A percentile compares a stretch with the other conserved stretches of the same genome.
Conservation (phyloP, 2,888 invertebrate species). For the Ennomos quercinarius region DNA sequence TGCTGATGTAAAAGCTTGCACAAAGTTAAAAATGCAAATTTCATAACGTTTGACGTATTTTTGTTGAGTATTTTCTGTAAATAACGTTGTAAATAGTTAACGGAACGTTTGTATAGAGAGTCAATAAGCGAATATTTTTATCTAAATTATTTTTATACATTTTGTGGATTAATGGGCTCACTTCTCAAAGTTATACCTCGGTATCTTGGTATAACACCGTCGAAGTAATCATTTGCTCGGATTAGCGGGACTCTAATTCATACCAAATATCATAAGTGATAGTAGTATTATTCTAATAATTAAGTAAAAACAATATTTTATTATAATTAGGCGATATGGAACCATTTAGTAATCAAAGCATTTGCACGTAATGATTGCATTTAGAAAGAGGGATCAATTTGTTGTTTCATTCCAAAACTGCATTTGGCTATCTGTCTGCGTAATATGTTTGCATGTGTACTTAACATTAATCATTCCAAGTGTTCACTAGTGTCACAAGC, state of each 20-base stretch:
- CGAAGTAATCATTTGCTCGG: conserved; percentile 29
- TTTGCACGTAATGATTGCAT: conserved; percentile 15
- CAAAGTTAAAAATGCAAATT: conserved; percentile 46
- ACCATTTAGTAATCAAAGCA: conserved; percentile 63
- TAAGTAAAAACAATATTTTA: conserved; percentile 31
- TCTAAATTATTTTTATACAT: conserved; percentile 74
- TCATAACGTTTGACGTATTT: conserved; percentile 28
- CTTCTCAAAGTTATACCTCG: conserved; percentile 17
- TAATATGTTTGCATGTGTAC: conserved; percentile 45
- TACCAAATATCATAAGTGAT: conserved; percentile 31
- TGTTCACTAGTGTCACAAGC: conserved; percentile 34
- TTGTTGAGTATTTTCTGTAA: conserved; percentile 56
- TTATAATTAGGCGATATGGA: conserved; percentile 54
- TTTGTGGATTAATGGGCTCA: conserved; percentile 27
- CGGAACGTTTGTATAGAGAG: conserved; percentile 75
- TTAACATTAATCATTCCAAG: conserved; percentile 43
- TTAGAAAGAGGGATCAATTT: conserved; percentile 34
- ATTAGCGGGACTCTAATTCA: conserved; percentile 24
- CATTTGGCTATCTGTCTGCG: conserved; percentile 45
- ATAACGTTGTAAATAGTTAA: conserved; percentile 68
- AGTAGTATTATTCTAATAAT: conserved; percentile 34
- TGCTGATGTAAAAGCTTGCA: conserved; percentile 45
- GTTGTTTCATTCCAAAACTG: conserved; percentile 39
- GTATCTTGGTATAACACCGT: conserved; percentile 20
- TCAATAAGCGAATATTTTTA: conserved; percentile 71